These are phyloP conservation scores for Ectobius pallidus DNA, from an alignment of 2,888 invertebrate genomes.

Conservation along the genomic window DNA sequence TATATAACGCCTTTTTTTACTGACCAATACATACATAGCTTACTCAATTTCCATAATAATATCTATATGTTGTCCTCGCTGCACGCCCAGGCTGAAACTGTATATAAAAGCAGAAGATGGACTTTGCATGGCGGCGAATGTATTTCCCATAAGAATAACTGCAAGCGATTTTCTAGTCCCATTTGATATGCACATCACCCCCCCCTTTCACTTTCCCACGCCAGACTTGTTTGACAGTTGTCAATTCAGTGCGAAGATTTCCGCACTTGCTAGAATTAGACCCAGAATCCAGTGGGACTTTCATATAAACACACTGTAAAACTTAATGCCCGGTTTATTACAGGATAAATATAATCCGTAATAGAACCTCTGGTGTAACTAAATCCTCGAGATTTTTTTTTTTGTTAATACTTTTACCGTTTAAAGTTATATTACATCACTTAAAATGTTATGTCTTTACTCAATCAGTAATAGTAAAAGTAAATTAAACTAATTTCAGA, in stretches of 20 bases:
- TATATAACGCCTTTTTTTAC: slow-evolving; percentile 37
- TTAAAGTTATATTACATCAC: too few species aligned
- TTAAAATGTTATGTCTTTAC: too few species aligned
- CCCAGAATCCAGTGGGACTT: not conserved
- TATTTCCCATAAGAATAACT: slow-evolving; percentile 32
- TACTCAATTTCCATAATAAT: slow-evolving; percentile 36
- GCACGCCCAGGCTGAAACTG: slow-evolving; percentile 7
- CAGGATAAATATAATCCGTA: too few species aligned
- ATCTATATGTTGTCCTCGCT: slow-evolving; percentile 28
- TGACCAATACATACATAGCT: slow-evolving; percentile 35
- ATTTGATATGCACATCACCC: slow-evolving; percentile 17
- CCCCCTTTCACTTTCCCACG: not conserved
- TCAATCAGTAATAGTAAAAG: too few species aligned
- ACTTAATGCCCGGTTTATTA: not conserved
- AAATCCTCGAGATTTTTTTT: too few species aligned
- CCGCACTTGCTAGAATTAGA: not conserved
- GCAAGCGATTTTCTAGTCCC: slow-evolving; percentile 22
- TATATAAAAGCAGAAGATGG: slow-evolving; percentile 30
- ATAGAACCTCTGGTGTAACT: too few species aligned
- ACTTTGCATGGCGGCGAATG: slow-evolving; percentile 30
- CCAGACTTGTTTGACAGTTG: slow-evolving; percentile 11
- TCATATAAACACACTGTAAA: not conserved
- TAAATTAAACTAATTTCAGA: too few species aligned
- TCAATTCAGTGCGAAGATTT: slow-evolving; percentile 5
- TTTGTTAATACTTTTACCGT: too few species aligned